Percentiles rank a stretch among this genome's conserved stretches.
Conservation (phyloP, 1,140 invertebrate species). For the Papilio polyxenes region DNA sequence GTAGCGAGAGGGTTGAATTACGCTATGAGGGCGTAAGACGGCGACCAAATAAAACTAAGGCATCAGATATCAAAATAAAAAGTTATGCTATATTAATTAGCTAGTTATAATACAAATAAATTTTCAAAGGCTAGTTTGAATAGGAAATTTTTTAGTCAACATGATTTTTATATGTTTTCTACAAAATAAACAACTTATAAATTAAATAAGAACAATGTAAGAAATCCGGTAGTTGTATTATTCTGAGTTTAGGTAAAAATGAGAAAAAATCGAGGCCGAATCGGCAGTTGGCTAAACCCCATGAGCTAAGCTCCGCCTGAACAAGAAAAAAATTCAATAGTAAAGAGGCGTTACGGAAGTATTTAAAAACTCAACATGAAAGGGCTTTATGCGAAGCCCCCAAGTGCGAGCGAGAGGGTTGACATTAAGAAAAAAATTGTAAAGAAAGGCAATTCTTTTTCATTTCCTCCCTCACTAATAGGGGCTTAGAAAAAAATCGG, state of each 20-base stretch:
- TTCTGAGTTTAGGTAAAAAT: constrained; percentile 64
- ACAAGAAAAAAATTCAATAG: constrained; percentile 74
- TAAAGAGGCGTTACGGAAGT: constrained; percentile 76
- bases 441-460: constrained; percentile 79
- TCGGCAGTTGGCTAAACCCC: constrained; percentile 73
- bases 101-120: not conserved
- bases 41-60: constrained; percentile 22
- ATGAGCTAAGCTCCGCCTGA: constrained; percentile 76
- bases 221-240: constrained; percentile 42
- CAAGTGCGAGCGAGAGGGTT: constrained; percentile 66
- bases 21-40: not conserved
- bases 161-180: not conserved
- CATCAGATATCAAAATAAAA: constrained; percentile 43
- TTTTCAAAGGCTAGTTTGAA: not conserved
- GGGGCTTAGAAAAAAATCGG: constrained; percentile 78
- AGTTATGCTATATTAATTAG: not conserved
- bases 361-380: constrained; percentile 64
- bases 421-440: constrained; percentile 77
- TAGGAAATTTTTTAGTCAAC: not conserved
- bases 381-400: constrained; percentile 51
- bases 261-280: constrained; percentile 58
- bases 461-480: constrained; percentile 79
- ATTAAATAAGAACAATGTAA: not conserved
- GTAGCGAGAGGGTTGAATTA: constrained; percentile 57
- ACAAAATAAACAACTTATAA: not conserved